Evolutionary conservation across 2,113 vertebrate genomes (phyloP).

Genomic region (rabbit (Oryctolagus cuniculus)): mOryCun1.1 NC_091436.1:69534501-69535000

Average conservation of each 20-base stretch:
- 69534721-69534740: conserved; percentile 70
- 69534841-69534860: conserved; percentile 71
- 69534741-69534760: conserved; percentile 66
- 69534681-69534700: conserved; percentile 54
- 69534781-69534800: conserved; percentile 71
- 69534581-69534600: background rate
- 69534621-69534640: background rate
- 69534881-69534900: conserved; percentile 74
- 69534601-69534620: background rate
- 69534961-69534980: conserved; percentile 83
- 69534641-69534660: background rate
- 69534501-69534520: conserved; percentile 66
- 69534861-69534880: conserved; percentile 80
- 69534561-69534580: conserved; percentile 50
- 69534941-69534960: conserved; percentile 77
- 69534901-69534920: conserved; percentile 63
- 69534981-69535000: conserved; percentile 87
- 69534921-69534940: conserved; percentile 86
- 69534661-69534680: conserved; percentile 55
- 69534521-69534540: conserved; percentile 76
- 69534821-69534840: conserved; percentile 73
- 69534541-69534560: conserved; percentile 59
- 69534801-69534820: conserved; percentile 67
- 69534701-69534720: conserved; percentile 66
- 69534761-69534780: conserved; percentile 61